Evolutionary conservation across 2,113 vertebrate species (phyloP), one percentile per base, ranked within the genome.

Genomic region (Lethenteron camtschaticum): DNA sequence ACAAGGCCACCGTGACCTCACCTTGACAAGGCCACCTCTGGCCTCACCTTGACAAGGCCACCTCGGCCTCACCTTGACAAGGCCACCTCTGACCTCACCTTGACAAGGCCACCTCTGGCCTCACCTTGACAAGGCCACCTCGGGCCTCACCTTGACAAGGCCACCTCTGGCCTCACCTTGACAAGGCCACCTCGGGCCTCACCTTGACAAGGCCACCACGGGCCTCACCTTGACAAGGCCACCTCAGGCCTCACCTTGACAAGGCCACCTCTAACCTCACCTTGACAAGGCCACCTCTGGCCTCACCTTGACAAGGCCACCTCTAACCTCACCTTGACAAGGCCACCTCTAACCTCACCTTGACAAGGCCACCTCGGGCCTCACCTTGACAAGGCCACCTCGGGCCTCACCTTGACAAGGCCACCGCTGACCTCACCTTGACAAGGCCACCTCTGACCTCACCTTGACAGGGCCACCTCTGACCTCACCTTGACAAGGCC

Each of bases 251-350:
- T 81, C 79, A 90, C 89, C 83, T 87, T 74, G 24, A 90, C 88
- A 18, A 18, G 16, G 16, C 2, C 16, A 18, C 16, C 16, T 2
- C 16, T 6, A 5, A 6, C 41, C 1, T 41, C 41, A 41, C 41
- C 41, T 41, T 41, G 41, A 41, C 41, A 1, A 6, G 6, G 41
- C 41, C 41, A 41, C 41, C 41, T 5, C 41, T 5, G 41, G 41
- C 41, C 84, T 81, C 79, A 90, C 89, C 83, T 87, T 74, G 24
- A 90, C 88, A 18, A 18, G 16, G 16, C 16, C 16, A 18, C n/a
- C n/a, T n/a, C n/a, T n/a, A n/a, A 5, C 41, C 84, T 81, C 79
- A 90, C 89, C 83, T 87, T 74, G 24, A 90, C 88, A 0, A 85
- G 76, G 71, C 16, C 16, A 18, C 16, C 16, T n/a, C n/a, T n/a